phyloP scores from a whole-genome alignment of 2,888 invertebrate genomes.

The Marronus borbonicus region DNA sequence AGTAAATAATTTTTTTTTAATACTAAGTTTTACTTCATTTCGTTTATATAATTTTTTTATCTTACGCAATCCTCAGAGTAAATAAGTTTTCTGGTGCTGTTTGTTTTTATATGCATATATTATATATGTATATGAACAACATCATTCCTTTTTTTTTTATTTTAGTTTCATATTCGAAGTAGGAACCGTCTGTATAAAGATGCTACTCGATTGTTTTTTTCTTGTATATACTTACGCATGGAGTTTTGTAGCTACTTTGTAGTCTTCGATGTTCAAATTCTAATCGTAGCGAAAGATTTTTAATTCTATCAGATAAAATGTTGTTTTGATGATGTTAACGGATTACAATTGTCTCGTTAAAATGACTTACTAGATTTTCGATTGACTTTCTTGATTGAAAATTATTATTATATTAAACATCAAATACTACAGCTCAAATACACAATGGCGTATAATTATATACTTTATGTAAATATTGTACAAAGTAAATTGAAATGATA shows the following conservation, averaged over 20 bases:
- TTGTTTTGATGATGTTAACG: too few species aligned
- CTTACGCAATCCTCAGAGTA: not conserved
- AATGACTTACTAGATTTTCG: too few species aligned
- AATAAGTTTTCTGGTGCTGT: slow-evolving; percentile 16
- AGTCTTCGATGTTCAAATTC: too few species aligned
- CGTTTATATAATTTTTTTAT: not conserved
- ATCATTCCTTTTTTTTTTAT: slow-evolving; percentile 6
- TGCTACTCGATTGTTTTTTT: not conserved
- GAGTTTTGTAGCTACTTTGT: too few species aligned
- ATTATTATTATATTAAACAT: not conserved
- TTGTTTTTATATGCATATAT: not conserved
- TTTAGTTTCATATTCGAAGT: not conserved
- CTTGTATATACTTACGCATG: too few species aligned
- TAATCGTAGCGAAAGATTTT: too few species aligned
- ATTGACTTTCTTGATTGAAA: too few species aligned
- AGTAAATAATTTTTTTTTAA: not conserved
- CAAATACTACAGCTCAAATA: not conserved
- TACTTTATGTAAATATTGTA: slow-evolving; percentile 31
- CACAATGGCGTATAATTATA: not conserved
- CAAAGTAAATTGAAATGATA: not conserved
- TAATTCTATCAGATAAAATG: too few species aligned
- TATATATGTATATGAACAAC: not conserved
- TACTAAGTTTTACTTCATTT: not conserved
- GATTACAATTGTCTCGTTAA: too few species aligned
- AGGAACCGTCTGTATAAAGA: not conserved